These are phyloP conservation scores for Acropora yongei DNA, from an alignment of 64 coral and sea anemone species.

Conservation along the genomic window DNA sequence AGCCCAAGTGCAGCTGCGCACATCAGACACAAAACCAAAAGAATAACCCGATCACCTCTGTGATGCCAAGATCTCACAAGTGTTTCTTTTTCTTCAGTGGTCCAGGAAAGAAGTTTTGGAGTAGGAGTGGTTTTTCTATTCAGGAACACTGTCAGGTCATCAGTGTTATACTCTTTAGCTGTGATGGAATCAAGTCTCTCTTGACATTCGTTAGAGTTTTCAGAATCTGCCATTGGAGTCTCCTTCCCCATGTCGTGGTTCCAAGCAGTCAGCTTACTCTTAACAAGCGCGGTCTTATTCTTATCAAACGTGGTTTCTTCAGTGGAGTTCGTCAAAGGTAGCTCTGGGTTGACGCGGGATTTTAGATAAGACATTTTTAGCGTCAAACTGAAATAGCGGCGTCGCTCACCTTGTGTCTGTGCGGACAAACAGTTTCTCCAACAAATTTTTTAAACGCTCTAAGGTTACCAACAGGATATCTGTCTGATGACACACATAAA, in stretches of 20 bases:
- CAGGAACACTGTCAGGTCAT: neutral
- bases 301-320: neutral
- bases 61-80: neutral
- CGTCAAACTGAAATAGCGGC: neutral
- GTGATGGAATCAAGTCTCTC: neutral
- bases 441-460: no score
- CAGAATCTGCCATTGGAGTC: neutral
- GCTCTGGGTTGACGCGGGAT: neutral
- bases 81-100: neutral
- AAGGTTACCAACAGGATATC: no score
- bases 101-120: neutral
- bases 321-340: neutral
- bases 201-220: neutral
- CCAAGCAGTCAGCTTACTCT: neutral
- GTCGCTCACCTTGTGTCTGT: no score
- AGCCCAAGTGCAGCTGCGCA: neutral
- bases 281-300: neutral
- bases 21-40: slow-evolving; percentile 14
- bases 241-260: neutral
- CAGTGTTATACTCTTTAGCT: neutral
- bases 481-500: no score
- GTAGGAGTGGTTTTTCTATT: neutral
- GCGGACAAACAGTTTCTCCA: no score
- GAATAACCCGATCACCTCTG: neutral
- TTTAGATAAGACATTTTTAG: neutral